phyloP scores from a whole-genome alignment of 2,113 vertebrate species.

The Regulus satrapa region DNA sequence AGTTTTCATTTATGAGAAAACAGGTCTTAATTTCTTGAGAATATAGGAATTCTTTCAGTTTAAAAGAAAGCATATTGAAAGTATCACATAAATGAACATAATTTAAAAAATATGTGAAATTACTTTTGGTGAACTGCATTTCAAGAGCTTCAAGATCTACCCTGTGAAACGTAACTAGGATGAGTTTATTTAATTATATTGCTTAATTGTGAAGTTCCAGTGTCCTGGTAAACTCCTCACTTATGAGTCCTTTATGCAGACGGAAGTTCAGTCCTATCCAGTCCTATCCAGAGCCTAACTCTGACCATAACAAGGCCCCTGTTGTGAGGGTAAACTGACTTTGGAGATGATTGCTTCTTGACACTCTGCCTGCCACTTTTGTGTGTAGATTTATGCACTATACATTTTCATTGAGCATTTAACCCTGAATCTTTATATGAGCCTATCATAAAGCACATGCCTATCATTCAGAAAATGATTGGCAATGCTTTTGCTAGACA shows the following conservation, averaged over 20 bases:
- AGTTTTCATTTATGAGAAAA: neutral
- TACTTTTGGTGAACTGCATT: neutral
- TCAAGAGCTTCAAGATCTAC: neutral
- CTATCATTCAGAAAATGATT: slow-evolving; percentile 45
- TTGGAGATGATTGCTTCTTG: slow-evolving; percentile 62
- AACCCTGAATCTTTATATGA: slow-evolving; percentile 57
- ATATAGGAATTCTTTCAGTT: neutral
- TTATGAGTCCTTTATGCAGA: neutral
- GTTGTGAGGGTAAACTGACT: slow-evolving; percentile 50
- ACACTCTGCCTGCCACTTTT: slow-evolving; percentile 31
- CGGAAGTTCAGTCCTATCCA: neutral
- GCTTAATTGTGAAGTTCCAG: neutral
- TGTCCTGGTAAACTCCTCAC: neutral
- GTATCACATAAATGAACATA: neutral
- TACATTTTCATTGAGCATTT: slow-evolving; percentile 61
- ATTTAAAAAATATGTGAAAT: neutral
- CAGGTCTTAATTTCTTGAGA: neutral
- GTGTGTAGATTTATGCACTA: slow-evolving; percentile 39
- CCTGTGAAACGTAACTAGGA: neutral
- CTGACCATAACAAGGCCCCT: slow-evolving; percentile 20
- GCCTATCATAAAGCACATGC: slow-evolving; percentile 11
- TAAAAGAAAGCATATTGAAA: neutral
- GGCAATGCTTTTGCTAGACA: neutral
- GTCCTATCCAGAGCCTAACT: slow-evolving; percentile 6
- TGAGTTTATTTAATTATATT: neutral